These are phyloP conservation scores for Orientallactaga bullata DNA, from an alignment of 2,113 vertebrate genomes.

Conservation along the genomic window DNA sequence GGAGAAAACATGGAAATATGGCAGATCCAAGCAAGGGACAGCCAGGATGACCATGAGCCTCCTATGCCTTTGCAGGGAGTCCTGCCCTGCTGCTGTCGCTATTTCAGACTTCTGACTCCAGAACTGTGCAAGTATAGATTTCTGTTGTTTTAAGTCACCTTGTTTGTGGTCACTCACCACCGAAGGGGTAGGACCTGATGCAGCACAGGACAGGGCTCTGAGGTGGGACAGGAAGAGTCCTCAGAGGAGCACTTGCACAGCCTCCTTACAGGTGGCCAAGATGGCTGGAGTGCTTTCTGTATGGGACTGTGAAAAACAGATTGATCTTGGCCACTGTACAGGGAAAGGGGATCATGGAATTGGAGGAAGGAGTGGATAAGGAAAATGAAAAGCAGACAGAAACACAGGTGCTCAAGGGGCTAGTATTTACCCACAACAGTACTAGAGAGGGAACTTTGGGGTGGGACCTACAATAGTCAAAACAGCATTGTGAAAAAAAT, in stretches of 20 bases:
- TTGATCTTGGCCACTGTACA: too few species aligned
- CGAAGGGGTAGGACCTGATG: neutral
- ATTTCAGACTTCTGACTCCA: neutral
- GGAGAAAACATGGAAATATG: too few species aligned
- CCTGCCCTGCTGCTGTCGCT: too few species aligned
- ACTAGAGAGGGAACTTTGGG: neutral
- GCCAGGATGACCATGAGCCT: neutral
- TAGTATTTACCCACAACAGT: too few species aligned
- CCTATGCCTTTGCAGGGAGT: too few species aligned
- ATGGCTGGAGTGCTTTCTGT: neutral
- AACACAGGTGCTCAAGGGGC: neutral
- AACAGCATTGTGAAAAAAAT: neutral
- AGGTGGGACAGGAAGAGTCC: neutral
- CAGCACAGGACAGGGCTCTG: neutral
- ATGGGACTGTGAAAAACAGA: neutral
- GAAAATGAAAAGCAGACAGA: neutral
- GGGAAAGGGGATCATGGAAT: neutral
- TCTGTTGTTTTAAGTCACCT: neutral
- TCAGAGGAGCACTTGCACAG: neutral
- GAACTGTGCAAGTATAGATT: neutral
- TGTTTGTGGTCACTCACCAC: neutral
- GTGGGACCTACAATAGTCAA: neutral
- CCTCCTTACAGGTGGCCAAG: too few species aligned
- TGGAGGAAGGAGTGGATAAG: too few species aligned
- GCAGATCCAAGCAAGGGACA: neutral